Evolutionary conservation across 2,888 invertebrate species (phyloP).

Genomic region (Caenorhabditis sp.): DNA sequence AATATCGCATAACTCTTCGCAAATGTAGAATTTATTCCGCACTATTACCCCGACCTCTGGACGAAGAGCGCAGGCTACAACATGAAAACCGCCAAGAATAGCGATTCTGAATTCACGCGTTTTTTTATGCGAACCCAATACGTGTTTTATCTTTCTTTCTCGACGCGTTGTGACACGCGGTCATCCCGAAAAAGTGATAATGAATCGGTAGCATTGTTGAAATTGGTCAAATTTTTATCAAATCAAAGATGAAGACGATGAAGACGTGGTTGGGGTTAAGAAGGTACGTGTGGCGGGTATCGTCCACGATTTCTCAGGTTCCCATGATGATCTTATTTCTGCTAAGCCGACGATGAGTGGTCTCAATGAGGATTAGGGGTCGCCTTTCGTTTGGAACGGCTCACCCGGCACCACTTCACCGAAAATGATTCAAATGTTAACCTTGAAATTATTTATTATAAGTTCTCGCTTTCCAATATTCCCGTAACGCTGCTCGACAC

Average conservation of each 20-base stretch:
- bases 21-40: conserved; percentile 13
- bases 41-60: conserved; percentile 17
- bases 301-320: conserved; percentile 11
- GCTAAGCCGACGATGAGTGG: conserved; percentile 45
- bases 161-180: background rate
- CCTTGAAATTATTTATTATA: no score
- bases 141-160: background rate
- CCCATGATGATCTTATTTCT: conserved; percentile 48
- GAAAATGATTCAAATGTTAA: no score
- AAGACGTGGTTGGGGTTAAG: background rate
- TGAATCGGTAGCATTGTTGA: background rate
- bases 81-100: background rate
- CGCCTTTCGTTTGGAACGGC: background rate
- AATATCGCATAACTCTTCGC: background rate
- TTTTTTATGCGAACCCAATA: background rate
- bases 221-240: conserved; percentile 30
- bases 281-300: background rate
- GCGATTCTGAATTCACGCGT: background rate
- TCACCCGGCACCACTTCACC: background rate
- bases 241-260: background rate
- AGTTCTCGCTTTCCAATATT: no score
- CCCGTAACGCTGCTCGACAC: no score
- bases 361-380: conserved; percentile 40
- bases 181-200: conserved; percentile 5
- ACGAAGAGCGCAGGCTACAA: no score